phyloP scores from a whole-genome alignment of 2,888 invertebrate species.

The Acanthococcus lagerstroemiae region DNA sequence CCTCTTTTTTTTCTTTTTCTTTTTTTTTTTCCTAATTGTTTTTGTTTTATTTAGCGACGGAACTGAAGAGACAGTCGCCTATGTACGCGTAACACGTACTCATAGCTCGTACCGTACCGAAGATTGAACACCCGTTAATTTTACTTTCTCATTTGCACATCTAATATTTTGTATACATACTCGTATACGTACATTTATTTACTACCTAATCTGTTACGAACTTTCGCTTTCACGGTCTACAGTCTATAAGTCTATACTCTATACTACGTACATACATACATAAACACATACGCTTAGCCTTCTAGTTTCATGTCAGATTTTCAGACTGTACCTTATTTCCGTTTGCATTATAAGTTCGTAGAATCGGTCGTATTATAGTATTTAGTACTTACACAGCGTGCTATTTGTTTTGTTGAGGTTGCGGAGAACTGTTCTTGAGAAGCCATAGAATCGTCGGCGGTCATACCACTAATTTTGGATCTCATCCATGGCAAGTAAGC shows the following conservation, averaged over 20 bases:
- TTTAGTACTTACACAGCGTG: not conserved
- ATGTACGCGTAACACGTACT: not conserved
- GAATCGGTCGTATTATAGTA: not conserved
- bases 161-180: too few relatives aligned
- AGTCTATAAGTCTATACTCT: too few relatives aligned
- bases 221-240: conserved; percentile 2
- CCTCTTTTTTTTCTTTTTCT: too few relatives aligned
- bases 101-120: too few relatives aligned
- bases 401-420: conserved; percentile 50
- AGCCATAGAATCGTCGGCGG: conserved; percentile 88
- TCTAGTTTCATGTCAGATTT: not conserved
- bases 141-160: conserved; percentile 7
- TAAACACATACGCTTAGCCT: conserved; percentile 3
- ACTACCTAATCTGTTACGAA: not conserved
- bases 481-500: conserved; percentile 79
- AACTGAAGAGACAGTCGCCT: not conserved
- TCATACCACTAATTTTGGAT: conserved; percentile 78
- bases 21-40: too few relatives aligned
- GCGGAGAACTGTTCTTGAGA: conserved; percentile 76
- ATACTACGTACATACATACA: too few relatives aligned
- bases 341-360: too few relatives aligned
- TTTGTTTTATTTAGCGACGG: too few relatives aligned
- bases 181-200: not conserved
- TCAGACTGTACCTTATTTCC: not conserved
- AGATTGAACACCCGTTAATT: conserved; percentile 3